A percentile compares a stretch with the other conserved stretches of the same genome.
Evolutionary conservation across 1,140 invertebrate species (phyloP).

Genomic region (Eufriesea mexicana): DNA sequence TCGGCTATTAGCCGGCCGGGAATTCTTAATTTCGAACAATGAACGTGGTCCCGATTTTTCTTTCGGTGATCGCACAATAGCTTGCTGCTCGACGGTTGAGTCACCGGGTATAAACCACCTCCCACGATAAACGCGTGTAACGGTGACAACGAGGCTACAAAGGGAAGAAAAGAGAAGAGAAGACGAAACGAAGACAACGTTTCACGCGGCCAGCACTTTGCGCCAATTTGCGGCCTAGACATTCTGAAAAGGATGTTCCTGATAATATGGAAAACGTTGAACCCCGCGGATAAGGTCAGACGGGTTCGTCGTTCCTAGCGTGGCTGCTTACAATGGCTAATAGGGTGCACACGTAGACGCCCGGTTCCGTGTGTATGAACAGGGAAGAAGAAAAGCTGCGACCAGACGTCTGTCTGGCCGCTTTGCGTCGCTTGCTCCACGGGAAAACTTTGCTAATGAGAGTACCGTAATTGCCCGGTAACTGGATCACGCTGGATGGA

Average conservation of each 20-base stretch:
- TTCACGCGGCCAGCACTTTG: constrained; percentile 63
- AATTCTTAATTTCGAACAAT: constrained; percentile 24
- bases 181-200: constrained; percentile 36
- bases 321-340: constrained; percentile 37
- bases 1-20: neutral
- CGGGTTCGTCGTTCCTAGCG: constrained; percentile 40
- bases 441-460: constrained; percentile 13
- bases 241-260: constrained; percentile 75
- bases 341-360: neutral
- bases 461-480: constrained; percentile 31
- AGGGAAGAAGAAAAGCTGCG: constrained; percentile 12
- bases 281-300: constrained; percentile 53
- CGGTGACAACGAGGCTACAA: constrained; percentile 1
- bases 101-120: constrained; percentile 49
- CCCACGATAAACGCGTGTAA: constrained; percentile 34
- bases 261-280: constrained; percentile 71
- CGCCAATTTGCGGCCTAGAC: constrained; percentile 69
- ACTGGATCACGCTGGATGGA: constrained; percentile 1
- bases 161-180: neutral
- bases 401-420: neutral
- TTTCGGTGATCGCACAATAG: constrained; percentile 27
- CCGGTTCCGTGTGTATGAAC: neutral
- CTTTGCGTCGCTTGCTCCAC: neutral
- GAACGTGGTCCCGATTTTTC: constrained; percentile 13
- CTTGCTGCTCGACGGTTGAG: constrained; percentile 46